Conservation (phyloP, 1,140 invertebrate species). For the Drosophila ananassae region DNA sequence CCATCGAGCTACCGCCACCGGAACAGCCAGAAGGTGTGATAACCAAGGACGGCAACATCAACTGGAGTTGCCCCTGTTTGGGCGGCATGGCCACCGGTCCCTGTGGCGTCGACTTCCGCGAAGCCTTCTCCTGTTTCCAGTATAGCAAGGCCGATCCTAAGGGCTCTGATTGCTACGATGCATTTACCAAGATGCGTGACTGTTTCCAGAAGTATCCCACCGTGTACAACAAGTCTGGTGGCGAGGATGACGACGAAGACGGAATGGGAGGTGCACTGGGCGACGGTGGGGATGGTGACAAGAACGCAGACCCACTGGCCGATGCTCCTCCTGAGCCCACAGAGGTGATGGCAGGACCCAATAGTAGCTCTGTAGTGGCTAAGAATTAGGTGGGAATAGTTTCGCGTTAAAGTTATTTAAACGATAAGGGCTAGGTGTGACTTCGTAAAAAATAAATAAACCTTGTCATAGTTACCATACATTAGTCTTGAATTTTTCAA, state of each 20-base stretch:
- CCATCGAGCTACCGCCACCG: conserved; percentile 88
- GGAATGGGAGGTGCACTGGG: conserved; percentile 55
- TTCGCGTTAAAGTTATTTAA: conserved; percentile 10
- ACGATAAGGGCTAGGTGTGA: conserved; percentile 30
- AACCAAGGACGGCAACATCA: conserved; percentile 94
- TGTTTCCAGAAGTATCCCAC: conserved; percentile 96
- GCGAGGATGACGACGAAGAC: conserved; percentile 85
- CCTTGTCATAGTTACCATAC: conserved; percentile 27
- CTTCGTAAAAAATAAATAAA: conserved; percentile 41
- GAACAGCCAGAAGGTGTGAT: conserved; percentile 92
- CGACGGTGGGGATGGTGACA: conserved; percentile 8
- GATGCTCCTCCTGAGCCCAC: conserved; percentile 8
- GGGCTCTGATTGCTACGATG: conserved; percentile 95
- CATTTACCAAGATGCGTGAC: conserved; percentile 95
- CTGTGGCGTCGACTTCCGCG: conserved; percentile 95
- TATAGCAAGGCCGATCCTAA: conserved; percentile 91
- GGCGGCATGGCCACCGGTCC: conserved; percentile 98
- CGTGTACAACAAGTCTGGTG: conserved; percentile 90
- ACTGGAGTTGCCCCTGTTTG: conserved; percentile 98
- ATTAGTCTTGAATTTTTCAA: neutral
- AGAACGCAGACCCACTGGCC: conserved; percentile 50
- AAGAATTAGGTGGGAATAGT: conserved; percentile 29
- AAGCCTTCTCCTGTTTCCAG: conserved; percentile 98
- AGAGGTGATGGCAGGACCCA: conserved; percentile 1
- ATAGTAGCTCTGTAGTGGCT: conserved; percentile 32